A percentile compares a stretch with the other conserved stretches of the same genome.
Conservation (phyloP, 1,140 invertebrate genomes). For the Drosophila ananassae region DNA sequence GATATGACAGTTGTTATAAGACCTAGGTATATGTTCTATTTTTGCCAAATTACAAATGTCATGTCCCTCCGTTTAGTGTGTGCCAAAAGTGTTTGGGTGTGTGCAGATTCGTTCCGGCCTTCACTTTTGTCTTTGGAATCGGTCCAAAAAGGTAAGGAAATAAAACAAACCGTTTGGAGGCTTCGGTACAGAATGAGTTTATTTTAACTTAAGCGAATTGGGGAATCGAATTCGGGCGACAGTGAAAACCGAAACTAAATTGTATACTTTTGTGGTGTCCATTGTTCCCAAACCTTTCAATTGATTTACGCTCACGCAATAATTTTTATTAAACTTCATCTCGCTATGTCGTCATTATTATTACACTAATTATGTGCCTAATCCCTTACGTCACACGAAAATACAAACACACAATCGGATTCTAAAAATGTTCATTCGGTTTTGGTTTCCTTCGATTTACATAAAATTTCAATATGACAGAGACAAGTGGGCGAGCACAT, state of each 20-base stretch:
- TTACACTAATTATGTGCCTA: slow-evolving; percentile 80
- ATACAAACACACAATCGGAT: slow-evolving; percentile 55
- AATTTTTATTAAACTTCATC: slow-evolving; percentile 73
- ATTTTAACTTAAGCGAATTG: slow-evolving; percentile 31
- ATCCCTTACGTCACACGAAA: slow-evolving; percentile 60
- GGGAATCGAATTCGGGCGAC: slow-evolving; percentile 9
- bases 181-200: slow-evolving; percentile 44
- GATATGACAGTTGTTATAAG: not conserved
- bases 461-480: slow-evolving; percentile 78
- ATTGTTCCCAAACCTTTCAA: slow-evolving; percentile 55
- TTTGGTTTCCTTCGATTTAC: slow-evolving; percentile 63
- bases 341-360: slow-evolving; percentile 51
- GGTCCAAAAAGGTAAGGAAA: slow-evolving; percentile 14
- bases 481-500: slow-evolving; percentile 56
- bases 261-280: slow-evolving; percentile 19
- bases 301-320: slow-evolving; percentile 62
- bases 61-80: not conserved
- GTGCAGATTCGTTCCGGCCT: slow-evolving; percentile 20
- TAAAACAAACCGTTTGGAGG: slow-evolving; percentile 37
- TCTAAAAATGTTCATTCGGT: slow-evolving; percentile 63
- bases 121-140: slow-evolving; percentile 29
- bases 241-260: slow-evolving; percentile 45
- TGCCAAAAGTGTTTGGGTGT: slow-evolving; percentile 18
- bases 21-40: not conserved
- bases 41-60: not conserved